Evolutionary conservation across 2,113 vertebrate species (phyloP), one percentile per base, ranked within the genome.

Genomic region (Rhineura floridana): DNA sequence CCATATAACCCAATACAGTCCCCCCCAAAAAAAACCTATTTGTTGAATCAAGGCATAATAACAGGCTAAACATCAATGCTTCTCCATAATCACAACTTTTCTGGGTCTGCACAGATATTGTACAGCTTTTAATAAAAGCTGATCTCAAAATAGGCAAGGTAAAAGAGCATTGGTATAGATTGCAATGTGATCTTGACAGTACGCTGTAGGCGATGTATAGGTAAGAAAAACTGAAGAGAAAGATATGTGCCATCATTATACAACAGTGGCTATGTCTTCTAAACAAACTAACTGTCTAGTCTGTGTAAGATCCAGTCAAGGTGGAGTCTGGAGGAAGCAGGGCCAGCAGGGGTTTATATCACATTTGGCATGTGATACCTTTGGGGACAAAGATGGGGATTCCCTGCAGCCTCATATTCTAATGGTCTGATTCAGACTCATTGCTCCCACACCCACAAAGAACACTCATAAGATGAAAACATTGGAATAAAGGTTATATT

Each of bases 81-180:
- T 46, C 50, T 63, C 52, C 19, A 75, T 63, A 62, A 76, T 62
- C 70, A 76, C 55, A 46, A 8, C 62, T 88, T 70, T 25, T 21
- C 85, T 88, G 17, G 15, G 76, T 87, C 36, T 83, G 88, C 46
- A 87, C 2, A 82, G 69, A 88, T 25, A 25, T 50, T 80, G 62
- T 77, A 62, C 0, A 59, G 50, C 81, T 63, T 82, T 8, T 46
- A 67, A 73, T 86, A 72, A 87, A 89, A 89, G 19, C 30, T 65
- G 42, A 86, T 70, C 21, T 88, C 13, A 84, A 87, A 86, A 65
- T 69, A 81, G 70, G 30, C 42, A 59, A 44, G 42, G 55, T 63
- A 39, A 90, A 39, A 87, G 73, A 84, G 30, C n/a, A 5, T 1
- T 82, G 62, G 73, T 88, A 76, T 19, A 81, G 77, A 50, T 70